phyloP scores from a whole-genome alignment of 1,140 invertebrate genomes.

The Notospermus geniculatus region DNA sequence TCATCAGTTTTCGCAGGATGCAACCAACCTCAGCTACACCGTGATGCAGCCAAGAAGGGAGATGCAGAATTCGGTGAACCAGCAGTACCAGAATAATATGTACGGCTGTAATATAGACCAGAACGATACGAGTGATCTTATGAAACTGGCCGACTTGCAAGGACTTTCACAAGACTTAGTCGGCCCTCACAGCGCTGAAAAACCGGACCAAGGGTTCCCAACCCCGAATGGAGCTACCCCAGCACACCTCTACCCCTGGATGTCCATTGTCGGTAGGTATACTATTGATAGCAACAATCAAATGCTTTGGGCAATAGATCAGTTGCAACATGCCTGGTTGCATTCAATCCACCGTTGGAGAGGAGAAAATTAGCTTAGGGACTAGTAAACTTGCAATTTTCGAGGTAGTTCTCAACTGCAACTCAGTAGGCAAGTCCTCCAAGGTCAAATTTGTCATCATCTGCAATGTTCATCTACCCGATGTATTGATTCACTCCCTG shows the following conservation, averaged over 20 bases:
- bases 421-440: too few relatives aligned
- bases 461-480: too few relatives aligned
- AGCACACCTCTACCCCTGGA: conserved; percentile 89
- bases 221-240: conserved; percentile 2
- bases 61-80: not conserved
- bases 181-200: not conserved
- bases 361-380: too few relatives aligned
- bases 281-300: too few relatives aligned
- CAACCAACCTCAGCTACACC: not conserved
- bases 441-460: too few relatives aligned
- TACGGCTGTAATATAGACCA: not conserved
- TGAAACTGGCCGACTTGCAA: not conserved
- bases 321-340: not conserved
- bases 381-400: too few relatives aligned
- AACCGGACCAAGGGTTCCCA: not conserved
- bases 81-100: not conserved
- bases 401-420: too few relatives aligned
- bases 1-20: not conserved
- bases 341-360: too few relatives aligned
- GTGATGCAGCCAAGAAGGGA: conserved; percentile 2
- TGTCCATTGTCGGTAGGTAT: conserved; percentile 90
- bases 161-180: conserved; percentile 2
- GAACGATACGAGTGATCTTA: not conserved
- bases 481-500: too few relatives aligned
- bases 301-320: not conserved